Conservation (phyloP, 2,113 vertebrate species). For the Ammodytes dubius region DNA sequence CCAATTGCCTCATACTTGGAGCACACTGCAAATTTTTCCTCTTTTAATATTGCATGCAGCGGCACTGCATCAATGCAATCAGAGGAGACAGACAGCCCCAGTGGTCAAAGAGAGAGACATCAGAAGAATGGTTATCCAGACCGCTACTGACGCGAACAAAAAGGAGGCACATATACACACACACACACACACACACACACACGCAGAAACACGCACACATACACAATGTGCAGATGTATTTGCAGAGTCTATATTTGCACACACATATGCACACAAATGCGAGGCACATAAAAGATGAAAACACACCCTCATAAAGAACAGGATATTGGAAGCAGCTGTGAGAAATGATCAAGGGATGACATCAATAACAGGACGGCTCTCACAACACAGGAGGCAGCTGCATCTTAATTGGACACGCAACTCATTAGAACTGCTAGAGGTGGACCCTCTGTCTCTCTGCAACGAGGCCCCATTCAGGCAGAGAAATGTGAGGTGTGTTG, state of each 20-base stretch:
- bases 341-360: constrained; percentile 81
- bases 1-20: constrained; percentile 62
- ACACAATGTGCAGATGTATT: constrained; percentile 56
- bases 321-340: constrained; percentile 79
- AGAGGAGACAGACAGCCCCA: constrained; percentile 66
- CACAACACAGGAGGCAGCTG: constrained; percentile 72
- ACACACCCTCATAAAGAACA: constrained; percentile 74
- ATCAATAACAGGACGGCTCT: constrained; percentile 75
- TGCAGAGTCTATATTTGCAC: constrained; percentile 71
- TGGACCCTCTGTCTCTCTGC: constrained; percentile 39
- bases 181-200: not conserved
- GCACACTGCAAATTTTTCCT: constrained; percentile 60
- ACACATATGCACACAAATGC: constrained; percentile 55
- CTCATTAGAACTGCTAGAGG: constrained; percentile 66
- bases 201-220: not conserved
- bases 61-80: constrained; percentile 70
- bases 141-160: constrained; percentile 50
- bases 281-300: constrained; percentile 74
- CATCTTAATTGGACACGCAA: constrained; percentile 74
- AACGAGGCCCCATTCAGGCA: constrained; percentile 7
- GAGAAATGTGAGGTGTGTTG: constrained; percentile 24
- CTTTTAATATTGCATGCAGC: constrained; percentile 62
- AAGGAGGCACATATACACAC: constrained; percentile 5
- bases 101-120: constrained; percentile 59
- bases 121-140: constrained; percentile 64